Base-by-base conservation (phyloP, 1,140 invertebrate species). In the Habropoda laboriosa region DNA sequence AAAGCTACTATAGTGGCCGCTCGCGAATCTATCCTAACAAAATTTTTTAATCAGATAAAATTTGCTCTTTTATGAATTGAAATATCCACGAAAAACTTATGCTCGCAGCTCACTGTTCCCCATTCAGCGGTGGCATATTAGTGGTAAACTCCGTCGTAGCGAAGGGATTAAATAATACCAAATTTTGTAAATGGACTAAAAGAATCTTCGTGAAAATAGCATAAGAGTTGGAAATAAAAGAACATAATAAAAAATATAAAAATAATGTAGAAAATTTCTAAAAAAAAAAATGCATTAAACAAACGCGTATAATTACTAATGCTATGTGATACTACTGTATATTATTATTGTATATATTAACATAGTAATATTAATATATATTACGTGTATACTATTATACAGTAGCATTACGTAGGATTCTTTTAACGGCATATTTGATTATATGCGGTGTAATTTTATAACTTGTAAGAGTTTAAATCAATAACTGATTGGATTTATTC, bases 341-440 rank as follows among this genome's bases (percentile, higher is more conserved):
- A 61, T 24, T 73, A 38, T 61, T 60, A 61, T 73, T 73, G 70
- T 61, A 61, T 49, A 73, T 73, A 73, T 73, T 16, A 32, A 49
- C 18, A 61, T n/a, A 68, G 40, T 64, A 64, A 67, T 47, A 66
- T 66, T 42, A 35, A 58, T 71, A 51, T 72, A 60, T 72, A 49
- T 60, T 60, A 47, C 55, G 13, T 49, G 47, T 49, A 38, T 58
- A 61, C 57, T 35, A 24, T 30, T 72, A 61, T 73, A 16, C 57
- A 61, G 71, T 73, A 60, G 32, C 24, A 73, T 73, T 49, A 40
- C 57, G 51, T 61, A 49, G 30, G 49, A 61, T 38, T 10, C 13
- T 60, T 60, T n/a, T 21, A 45, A 27, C n/a, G 35, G 57, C 57
- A 49, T 47, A 47, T 27, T n/a, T 49, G 32, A 72, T 24, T 42